These are phyloP conservation scores for Cerceris rybyensis DNA, from an alignment of 2,888 invertebrate genomes.

Conservation along the genomic window DNA sequence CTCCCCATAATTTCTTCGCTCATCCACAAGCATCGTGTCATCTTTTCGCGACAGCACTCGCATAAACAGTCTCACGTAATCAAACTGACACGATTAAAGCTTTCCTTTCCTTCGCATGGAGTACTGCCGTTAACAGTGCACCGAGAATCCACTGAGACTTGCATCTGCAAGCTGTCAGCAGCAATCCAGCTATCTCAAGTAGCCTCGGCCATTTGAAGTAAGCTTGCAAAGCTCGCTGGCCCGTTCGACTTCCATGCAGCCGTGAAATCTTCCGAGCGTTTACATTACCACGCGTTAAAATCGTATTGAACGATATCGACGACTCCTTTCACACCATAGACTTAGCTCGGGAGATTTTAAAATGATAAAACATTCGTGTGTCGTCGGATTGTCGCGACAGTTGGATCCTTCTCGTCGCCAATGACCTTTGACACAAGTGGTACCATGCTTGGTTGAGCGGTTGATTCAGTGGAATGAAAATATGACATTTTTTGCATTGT, in stretches of 20 bases:
- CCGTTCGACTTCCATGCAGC: slow-evolving; percentile 10
- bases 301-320: slow-evolving; percentile 10
- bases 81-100: slow-evolving; percentile 29
- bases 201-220: slow-evolving; percentile 35
- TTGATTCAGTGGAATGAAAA: no score
- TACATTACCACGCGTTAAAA: slow-evolving; percentile 21
- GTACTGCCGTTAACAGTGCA: slow-evolving; percentile 34
- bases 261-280: slow-evolving; percentile 7
- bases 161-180: slow-evolving; percentile 48
- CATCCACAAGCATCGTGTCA: neutral
- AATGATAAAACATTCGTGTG: no score
- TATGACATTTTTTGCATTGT: no score
- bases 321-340: neutral
- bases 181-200: slow-evolving; percentile 48
- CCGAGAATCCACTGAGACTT: slow-evolving; percentile 20
- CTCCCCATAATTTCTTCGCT: no score
- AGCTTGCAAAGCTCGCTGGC: slow-evolving; percentile 27
- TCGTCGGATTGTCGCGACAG: no score
- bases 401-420: no score
- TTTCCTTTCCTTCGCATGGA: slow-evolving; percentile 16
- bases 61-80: slow-evolving; percentile 8
- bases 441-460: no score
- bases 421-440: no score
- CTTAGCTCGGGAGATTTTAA: neutral
- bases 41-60: neutral